These are phyloP conservation scores for Oreochromis spilurus DNA, from an alignment of 2,113 vertebrate genomes.

Conservation along the genomic window DNA sequence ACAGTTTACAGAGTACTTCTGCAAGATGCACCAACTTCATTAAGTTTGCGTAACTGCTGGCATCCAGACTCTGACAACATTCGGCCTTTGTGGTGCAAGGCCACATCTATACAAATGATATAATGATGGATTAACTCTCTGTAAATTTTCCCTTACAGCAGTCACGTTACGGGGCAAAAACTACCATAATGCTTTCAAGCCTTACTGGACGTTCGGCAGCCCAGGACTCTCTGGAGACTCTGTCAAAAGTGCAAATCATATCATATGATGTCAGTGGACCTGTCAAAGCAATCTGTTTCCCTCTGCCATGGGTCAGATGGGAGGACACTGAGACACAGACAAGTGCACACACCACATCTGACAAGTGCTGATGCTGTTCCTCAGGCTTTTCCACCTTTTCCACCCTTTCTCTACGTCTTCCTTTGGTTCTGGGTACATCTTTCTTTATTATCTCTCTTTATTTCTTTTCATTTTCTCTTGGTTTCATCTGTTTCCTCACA, in stretches of 20 bases:
- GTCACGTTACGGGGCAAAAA: neutral
- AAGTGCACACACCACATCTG: neutral
- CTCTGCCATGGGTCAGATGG: slow-evolving; percentile 21
- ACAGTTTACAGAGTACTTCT: neutral
- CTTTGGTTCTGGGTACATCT: neutral
- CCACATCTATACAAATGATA: slow-evolving; percentile 17
- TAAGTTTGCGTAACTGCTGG: neutral
- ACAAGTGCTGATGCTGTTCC: neutral
- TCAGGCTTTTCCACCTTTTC: slow-evolving; percentile 17
- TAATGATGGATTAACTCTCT: neutral
- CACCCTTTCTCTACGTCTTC: neutral
- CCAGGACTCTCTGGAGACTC: slow-evolving; percentile 37
- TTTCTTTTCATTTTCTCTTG: neutral
- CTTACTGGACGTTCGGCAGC: slow-evolving; percentile 6
- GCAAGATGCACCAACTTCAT: slow-evolving; percentile 13
- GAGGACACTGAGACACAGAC: neutral
- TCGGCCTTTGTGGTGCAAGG: neutral
- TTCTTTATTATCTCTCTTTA: neutral
- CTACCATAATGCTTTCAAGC: neutral
- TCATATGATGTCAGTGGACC: slow-evolving; percentile 35
- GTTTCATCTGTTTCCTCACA: neutral
- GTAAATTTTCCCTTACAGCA: neutral
- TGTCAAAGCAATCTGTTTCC: slow-evolving; percentile 49
- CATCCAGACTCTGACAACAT: neutral
- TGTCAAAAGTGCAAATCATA: slow-evolving; percentile 31